Base-by-base conservation (phyloP, 2,113 vertebrate species). In the Apaloderma vittatum region DNA sequence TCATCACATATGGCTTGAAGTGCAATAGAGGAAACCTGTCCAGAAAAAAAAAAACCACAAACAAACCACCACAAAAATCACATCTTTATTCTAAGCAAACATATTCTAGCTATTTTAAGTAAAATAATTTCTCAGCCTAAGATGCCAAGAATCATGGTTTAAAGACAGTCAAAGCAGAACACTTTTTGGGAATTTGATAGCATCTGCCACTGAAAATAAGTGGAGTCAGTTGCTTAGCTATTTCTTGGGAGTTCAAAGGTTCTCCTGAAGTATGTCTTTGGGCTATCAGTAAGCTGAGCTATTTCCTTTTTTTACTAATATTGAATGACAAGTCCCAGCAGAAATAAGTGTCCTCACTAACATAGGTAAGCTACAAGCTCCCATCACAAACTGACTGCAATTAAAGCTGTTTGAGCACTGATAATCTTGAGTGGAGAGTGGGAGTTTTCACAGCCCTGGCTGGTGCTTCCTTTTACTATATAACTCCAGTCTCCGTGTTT, bases 141-240 rank as follows among this genome's bases (percentile, higher is more conserved):
- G 23, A 58, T 27, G 75, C 7, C 11, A 74, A 86, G 43, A 89
- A 48, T 52, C 12, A 22, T 17, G 6, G 23, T 71, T 45, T 37
- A 71, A 79, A 83, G 7, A 10, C 52, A 71, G 52, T 40, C 27
- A 67, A 12, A 83, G 23, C 34, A 77, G 77, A 55, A 19, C 12
- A 40, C 5, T 66, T 70, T 40, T 4, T 7, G 59, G 58, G 32
- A 71, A 45, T 48, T 36, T 59, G 32, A n/a, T 51, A 0, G 0
- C 21, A 86, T 59, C 37, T 88, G 8, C 9, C 32, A 6, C 21
- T 51, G 29, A 55, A 68, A 81, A 76, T 74, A 34, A 43, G 32
- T 16, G 5, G 37, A 75, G 26, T 37, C n/a, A 48, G 29, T 26
- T 2, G 1, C 14, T 74, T n/a, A 20, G 24, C 24, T 32, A 4